phyloP scores from a whole-genome alignment of 1,140 invertebrate species.

The Cepaea nemoralis region DNA sequence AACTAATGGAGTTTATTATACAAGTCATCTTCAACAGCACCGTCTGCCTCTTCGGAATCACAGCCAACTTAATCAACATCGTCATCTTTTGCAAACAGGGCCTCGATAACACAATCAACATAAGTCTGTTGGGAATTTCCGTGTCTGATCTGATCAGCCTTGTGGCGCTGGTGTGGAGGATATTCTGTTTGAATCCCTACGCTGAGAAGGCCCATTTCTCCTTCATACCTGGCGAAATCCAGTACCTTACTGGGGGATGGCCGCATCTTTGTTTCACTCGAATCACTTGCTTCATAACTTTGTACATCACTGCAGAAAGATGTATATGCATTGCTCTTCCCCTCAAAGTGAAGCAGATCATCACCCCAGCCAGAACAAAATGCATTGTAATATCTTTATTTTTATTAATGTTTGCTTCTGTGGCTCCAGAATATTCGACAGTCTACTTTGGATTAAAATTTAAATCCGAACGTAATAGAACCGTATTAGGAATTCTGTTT shows the following conservation, averaged over 20 bases:
- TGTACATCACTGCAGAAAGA: conserved; percentile 27
- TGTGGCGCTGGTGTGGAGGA: not conserved
- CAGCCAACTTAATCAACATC: not conserved
- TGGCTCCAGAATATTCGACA: not conserved
- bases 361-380: not conserved
- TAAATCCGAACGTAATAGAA: not conserved
- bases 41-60: not conserved
- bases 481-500: not conserved
- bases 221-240: not conserved
- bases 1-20: too few relatives aligned
- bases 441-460: conserved; percentile 2
- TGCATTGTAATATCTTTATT: not conserved
- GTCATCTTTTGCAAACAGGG: not conserved
- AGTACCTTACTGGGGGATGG: not conserved
- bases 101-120: not conserved
- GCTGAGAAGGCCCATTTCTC: not conserved
- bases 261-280: not conserved
- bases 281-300: conserved; percentile 20
- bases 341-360: not conserved
- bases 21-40: too few relatives aligned
- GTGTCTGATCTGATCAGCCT: not conserved
- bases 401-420: not conserved
- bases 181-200: not conserved
- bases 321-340: conserved; percentile 12
- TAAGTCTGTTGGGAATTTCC: not conserved